A percentile compares a stretch with the other conserved stretches of the same genome.
phyloP scores from a whole-genome alignment of 2,113 vertebrate species.

The Pungitius pungitius region DNA sequence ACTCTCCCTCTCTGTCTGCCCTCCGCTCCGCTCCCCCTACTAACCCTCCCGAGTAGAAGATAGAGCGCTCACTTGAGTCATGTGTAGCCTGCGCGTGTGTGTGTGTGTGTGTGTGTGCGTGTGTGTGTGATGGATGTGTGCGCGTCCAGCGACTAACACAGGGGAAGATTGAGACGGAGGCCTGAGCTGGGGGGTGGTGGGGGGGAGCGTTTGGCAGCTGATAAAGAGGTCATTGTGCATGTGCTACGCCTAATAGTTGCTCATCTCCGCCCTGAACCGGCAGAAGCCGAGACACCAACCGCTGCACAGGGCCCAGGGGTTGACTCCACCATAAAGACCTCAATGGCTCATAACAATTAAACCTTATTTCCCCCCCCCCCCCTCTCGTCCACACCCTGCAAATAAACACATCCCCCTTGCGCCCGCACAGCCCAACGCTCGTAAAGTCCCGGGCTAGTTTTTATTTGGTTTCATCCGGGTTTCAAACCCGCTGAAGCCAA shows the following conservation, averaged over 20 bases:
- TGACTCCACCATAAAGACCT: slow-evolving; percentile 69
- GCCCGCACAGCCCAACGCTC: slow-evolving; percentile 26
- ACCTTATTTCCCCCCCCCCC: slow-evolving; percentile 19
- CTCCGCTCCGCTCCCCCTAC: slow-evolving; percentile 58
- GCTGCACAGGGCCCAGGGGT: slow-evolving; percentile 56
- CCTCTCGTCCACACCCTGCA: slow-evolving; percentile 55
- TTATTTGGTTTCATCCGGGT: slow-evolving; percentile 54
- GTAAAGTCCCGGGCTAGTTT: slow-evolving; percentile 58
- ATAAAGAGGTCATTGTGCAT: slow-evolving; percentile 81
- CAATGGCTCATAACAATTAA: slow-evolving; percentile 67
- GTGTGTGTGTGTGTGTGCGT: slow-evolving; percentile 60
- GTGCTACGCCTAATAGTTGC: slow-evolving; percentile 63
- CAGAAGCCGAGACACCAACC: slow-evolving; percentile 55
- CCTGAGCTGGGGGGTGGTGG: slow-evolving; percentile 41
- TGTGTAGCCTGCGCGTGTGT: slow-evolving; percentile 39
- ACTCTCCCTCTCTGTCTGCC: slow-evolving; percentile 69
- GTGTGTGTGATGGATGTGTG: slow-evolving; percentile 65
- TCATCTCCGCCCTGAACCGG: slow-evolving; percentile 67
- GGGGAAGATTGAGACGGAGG: slow-evolving; percentile 63
- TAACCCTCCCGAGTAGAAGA: slow-evolving; percentile 64
- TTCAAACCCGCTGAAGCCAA: slow-evolving; percentile 52
- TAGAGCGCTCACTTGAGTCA: slow-evolving; percentile 69
- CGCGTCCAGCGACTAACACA: slow-evolving; percentile 43
- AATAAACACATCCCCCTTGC: slow-evolving; percentile 64
- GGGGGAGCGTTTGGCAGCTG: slow-evolving; percentile 66